Evolutionary conservation across 30 jellyfish, hydroid and myxozoan genomes (phyloP).

Genomic region (Phacellophora camtschatica): DNA sequence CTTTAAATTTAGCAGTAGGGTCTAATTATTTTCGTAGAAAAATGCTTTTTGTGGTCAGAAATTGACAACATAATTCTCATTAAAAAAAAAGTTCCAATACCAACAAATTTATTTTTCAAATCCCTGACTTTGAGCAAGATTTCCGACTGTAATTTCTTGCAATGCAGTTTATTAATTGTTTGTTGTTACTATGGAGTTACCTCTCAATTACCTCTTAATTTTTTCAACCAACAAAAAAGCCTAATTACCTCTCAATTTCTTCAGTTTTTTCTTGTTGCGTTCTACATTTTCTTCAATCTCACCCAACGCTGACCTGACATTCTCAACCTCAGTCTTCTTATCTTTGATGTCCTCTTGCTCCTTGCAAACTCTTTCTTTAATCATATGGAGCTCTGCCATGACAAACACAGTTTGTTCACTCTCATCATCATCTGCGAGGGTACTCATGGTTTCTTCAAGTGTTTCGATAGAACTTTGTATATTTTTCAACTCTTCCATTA

Average conservation of each 20-base stretch:
- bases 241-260: background rate
- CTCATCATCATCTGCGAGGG: background rate
- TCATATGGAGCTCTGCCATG: background rate
- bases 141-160: too few relatives aligned
- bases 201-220: too few relatives aligned
- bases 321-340: background rate
- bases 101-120: too few relatives aligned
- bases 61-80: too few relatives aligned
- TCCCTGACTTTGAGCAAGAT: too few relatives aligned
- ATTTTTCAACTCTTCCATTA: background rate
- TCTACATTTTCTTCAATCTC: background rate
- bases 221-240: too few relatives aligned
- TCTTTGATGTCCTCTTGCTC: background rate
- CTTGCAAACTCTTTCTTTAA: background rate
- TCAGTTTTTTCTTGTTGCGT: background rate
- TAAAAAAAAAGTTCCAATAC: too few relatives aligned
- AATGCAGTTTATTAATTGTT: too few relatives aligned
- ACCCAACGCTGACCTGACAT: background rate
- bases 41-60: too few relatives aligned
- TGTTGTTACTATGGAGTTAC: too few relatives aligned
- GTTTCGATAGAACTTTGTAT: background rate
- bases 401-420: background rate
- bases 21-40: too few relatives aligned
- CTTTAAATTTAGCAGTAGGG: too few relatives aligned
- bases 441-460: background rate